Percentiles rank a stretch among this genome's conserved stretches.
Evolutionary conservation across 1,140 invertebrate species (phyloP).

Genomic region (Drosophila ohnishii): DNA sequence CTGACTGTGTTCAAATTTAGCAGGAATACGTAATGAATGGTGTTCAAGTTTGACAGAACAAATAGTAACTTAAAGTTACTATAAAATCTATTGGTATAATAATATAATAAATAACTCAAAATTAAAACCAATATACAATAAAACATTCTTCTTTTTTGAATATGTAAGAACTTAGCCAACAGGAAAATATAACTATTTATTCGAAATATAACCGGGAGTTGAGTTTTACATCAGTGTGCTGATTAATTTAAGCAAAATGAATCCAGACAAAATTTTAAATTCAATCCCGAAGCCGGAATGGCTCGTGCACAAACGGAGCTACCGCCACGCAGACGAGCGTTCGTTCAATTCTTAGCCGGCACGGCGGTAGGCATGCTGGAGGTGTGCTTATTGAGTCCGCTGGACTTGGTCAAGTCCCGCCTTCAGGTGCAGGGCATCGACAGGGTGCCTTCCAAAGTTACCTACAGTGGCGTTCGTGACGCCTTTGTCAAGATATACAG

Average conservation of each 20-base stretch:
- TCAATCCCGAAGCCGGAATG: neutral
- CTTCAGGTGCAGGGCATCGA: constrained; percentile 37
- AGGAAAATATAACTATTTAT: neutral
- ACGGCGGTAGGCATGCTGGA: constrained; percentile 30
- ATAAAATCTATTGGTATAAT: too few species aligned
- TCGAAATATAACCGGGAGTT: neutral
- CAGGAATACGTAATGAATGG: neutral
- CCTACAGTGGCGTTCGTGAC: constrained; percentile 91
- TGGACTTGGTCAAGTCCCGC: constrained; percentile 58
- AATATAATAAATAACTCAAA: neutral
- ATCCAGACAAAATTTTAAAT: constrained; percentile 13
- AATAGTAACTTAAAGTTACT: too few species aligned
- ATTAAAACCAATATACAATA: neutral
- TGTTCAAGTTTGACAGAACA: neutral
- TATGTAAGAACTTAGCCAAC: neutral
- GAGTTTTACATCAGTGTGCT: constrained; percentile 9
- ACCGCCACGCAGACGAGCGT: neutral
- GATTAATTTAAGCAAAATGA: constrained; percentile 2
- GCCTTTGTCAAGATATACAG: constrained; percentile 94
- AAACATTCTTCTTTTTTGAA: neutral
- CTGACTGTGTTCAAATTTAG: neutral
- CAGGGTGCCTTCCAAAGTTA: constrained; percentile 22
- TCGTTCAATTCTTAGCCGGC: constrained; percentile 11
- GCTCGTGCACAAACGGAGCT: neutral
- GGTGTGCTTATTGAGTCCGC: constrained; percentile 8